Base-by-base conservation (phyloP, 2,797 vertebrate genomes). In the Harpagifer antarcticus region DNA sequence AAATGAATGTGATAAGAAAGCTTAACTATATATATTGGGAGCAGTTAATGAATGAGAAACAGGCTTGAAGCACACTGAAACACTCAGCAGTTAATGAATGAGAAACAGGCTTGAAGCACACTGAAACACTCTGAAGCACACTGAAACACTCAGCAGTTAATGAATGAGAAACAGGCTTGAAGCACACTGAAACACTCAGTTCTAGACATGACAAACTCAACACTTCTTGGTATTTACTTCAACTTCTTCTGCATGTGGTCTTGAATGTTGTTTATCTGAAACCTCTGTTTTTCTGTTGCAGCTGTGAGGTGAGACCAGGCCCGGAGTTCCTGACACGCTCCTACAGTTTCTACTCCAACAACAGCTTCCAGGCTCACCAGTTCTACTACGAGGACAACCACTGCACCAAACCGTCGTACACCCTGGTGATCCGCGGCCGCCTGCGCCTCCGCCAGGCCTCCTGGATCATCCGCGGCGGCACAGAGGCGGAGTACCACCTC, bases 311-410 rank as follows among this genome's bases (percentile, higher is more conserved):
- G 57, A 95, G 98, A 86, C 96, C 98, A 0, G 97, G 98, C 20
- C 98, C 98, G 0, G 97, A 99, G 94, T 99, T 98, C 88, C 88
- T 99, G 89, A 99, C 97, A 0, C 96, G 98, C 76, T 98, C 96
- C 43, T 99, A 99, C 88, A 94, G 91, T 40, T 99, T 99, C 94
- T 96, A 96, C 87, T 84, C 95, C 87, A 99, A 99, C 82, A 97
- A 96, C 78, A 98, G 96, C 0, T 99, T 99, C 92, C 96, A 96
- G 88, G 97, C 97, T 27, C 96, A 97, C 76, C 98, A 98, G 95
- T 98, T 99, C 91, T 99, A 98, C 73, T 99, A 99, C 0, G 93
- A 96, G 1, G 96, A 98, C 93, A 97, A 98, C 83, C 97, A 96
- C 86, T 99, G 98, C 94, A 98, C 96, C n/a, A 94, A 88, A 50